Percentiles rank a stretch among this genome's conserved stretches.
These are phyloP conservation scores for Triplophysa rosa DNA, from an alignment of 2,113 vertebrate genomes.

Conservation along the genomic window DNA sequence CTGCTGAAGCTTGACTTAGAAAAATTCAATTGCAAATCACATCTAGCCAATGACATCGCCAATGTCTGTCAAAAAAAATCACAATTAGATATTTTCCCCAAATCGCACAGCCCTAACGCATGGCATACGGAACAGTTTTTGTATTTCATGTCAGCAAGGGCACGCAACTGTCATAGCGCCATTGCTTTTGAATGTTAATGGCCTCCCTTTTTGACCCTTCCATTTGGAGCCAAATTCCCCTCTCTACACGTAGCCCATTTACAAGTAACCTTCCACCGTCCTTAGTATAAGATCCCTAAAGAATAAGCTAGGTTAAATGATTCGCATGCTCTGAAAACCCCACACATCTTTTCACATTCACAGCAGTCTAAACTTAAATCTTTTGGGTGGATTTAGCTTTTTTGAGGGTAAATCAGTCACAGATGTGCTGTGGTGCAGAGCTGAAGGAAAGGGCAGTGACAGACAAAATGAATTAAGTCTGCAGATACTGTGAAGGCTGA, in stretches of 20 bases:
- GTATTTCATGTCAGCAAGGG: slow-evolving; percentile 13
- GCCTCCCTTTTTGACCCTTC: slow-evolving; percentile 36
- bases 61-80: no score
- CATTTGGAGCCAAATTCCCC: slow-evolving; percentile 42
- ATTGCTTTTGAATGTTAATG: slow-evolving; percentile 48
- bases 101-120: no score
- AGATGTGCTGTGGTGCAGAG: slow-evolving; percentile 18
- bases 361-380: slow-evolving; percentile 36
- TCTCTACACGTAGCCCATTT: slow-evolving; percentile 26
- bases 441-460: slow-evolving; percentile 30
- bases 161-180: slow-evolving; percentile 30
- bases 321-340: slow-evolving; percentile 27
- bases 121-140: not conserved
- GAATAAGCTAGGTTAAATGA: slow-evolving; percentile 42
- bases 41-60: no score
- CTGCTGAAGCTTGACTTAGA: no score
- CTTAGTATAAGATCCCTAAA: slow-evolving; percentile 41
- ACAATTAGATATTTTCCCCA: no score
- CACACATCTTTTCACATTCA: slow-evolving; percentile 36
- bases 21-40: no score
- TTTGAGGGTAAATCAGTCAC: slow-evolving; percentile 24
- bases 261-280: slow-evolving; percentile 43
- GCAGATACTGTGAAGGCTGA: slow-evolving; percentile 14
- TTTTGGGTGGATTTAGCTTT: slow-evolving; percentile 36
- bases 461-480: slow-evolving; percentile 26